Evolutionary conservation across 1,140 invertebrate species (phyloP), one percentile per base, ranked within the genome.

Genomic region (Diachasmimorpha longicaudata): DNA sequence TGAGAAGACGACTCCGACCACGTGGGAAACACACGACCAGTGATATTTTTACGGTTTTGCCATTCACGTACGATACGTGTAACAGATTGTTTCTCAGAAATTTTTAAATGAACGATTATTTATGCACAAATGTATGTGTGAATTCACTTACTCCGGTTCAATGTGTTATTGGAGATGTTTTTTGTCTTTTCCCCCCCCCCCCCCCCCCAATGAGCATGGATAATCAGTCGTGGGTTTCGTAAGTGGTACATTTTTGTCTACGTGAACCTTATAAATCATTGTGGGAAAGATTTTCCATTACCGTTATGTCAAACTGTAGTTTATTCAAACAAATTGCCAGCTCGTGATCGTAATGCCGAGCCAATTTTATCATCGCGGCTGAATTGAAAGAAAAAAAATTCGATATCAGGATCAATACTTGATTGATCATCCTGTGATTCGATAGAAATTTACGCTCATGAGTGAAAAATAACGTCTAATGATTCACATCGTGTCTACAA

Each of bases 21-120:
- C 84, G 85, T 87, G 86, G 82, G 87, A 87, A 68, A 68, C 3
- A 68, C n/a, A 87, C 86, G 76, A 21, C 42, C 83, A 78, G 80
- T 78, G 78, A 80, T 82, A 87, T 85, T 88, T 87, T 88, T 89
- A 87, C 86, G 85, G 87, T 87, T 88, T 84, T 68, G 83, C 88
- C 87, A 89, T 89, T 89, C 87, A 88, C 81, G 82, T 84, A 84
- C 84, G 74, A 48, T 63, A 82, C 78, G 81, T 87, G 82, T 87
- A 87, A 88, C 85, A 87, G 86, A 89, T 88, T 85, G 84, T 89
- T 89, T 88, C 87, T 86, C 72, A 77, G 86, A 52, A 42, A 88
- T 87, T 82, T n/a, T 74, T 37, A 52, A 76, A 73, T 70, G 70
- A 58, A 48, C 55, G 31, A 44, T 68, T 37, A 48, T 63, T 36